Percentiles rank a stretch among this genome's conserved stretches.
Conservation (phyloP, 2,113 vertebrate genomes). For the Epinephelus cyanopodus region DNA sequence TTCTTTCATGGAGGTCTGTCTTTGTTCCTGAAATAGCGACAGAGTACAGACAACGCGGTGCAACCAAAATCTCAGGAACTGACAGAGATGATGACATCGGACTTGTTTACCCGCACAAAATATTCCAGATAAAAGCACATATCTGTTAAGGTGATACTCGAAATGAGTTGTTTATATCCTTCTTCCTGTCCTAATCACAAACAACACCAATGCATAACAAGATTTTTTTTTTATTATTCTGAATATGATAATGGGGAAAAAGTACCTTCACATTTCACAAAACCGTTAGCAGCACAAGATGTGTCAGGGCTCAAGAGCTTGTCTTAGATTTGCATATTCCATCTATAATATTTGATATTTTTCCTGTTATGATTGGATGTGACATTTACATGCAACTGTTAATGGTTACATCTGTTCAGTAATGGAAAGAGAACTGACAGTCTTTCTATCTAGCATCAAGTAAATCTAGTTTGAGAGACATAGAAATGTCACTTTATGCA, state of each 20-base stretch:
- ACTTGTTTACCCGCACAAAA: conserved; percentile 61
- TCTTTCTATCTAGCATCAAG: background rate
- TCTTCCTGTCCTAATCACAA: conserved; percentile 35
- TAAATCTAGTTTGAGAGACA: background rate
- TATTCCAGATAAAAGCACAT: conserved; percentile 51
- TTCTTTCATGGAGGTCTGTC: conserved; percentile 50
- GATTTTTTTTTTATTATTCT: conserved; percentile 30
- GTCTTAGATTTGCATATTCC: conserved; percentile 18
- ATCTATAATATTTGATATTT: conserved; percentile 7
- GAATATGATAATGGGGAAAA: background rate
- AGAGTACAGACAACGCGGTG: conserved; percentile 26
- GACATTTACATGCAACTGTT: background rate
- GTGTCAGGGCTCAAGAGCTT: background rate
- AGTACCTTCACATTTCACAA: background rate
- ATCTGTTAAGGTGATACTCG: conserved; percentile 33
- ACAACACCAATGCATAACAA: conserved; percentile 8
- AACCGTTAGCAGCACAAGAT: background rate
- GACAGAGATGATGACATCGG: conserved; percentile 50
- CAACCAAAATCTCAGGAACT: conserved; percentile 42
- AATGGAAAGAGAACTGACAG: background rate
- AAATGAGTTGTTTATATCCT: conserved; percentile 43
- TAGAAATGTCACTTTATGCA: background rate
- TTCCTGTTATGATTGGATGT: background rate
- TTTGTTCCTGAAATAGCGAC: conserved; percentile 68
- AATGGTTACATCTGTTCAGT: background rate